Conservation (phyloP, 2,888 invertebrate genomes). For the Drosophila histrio region DNA sequence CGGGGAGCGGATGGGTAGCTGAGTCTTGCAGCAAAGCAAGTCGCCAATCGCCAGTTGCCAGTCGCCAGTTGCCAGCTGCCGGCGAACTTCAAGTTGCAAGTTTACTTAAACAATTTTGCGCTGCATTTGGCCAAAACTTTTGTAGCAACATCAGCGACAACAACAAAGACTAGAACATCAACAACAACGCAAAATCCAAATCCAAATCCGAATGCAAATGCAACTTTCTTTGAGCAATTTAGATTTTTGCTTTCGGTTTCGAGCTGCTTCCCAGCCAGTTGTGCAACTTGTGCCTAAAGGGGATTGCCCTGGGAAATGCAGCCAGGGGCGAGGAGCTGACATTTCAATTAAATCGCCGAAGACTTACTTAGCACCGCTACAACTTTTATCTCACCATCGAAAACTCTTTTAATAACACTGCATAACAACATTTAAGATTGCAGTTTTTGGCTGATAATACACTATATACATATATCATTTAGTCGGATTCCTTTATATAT, state of each 20-base stretch:
- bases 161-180: conserved; percentile 11
- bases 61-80: conserved; percentile 29
- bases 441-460: not conserved
- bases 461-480: too few relatives aligned
- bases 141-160: conserved; percentile 31
- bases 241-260: conserved; percentile 30
- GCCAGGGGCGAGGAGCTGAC: not conserved
- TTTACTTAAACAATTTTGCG: conserved; percentile 69
- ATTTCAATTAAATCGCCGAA: conserved; percentile 26
- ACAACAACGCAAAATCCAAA: conserved; percentile 8
- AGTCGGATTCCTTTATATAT: too few relatives aligned
- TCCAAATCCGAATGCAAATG: conserved; percentile 10
- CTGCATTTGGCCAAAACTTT: conserved; percentile 59
- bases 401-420: not conserved
- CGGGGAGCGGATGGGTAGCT: not conserved
- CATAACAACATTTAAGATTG: not conserved
- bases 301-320: not conserved
- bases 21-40: conserved; percentile 1
- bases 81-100: conserved; percentile 52
- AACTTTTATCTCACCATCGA: conserved; percentile 17
- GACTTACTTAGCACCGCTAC: conserved; percentile 13
- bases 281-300: conserved; percentile 31
- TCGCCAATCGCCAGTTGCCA: conserved; percentile 11
- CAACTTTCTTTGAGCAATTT: conserved; percentile 47
- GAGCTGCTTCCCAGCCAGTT: conserved; percentile 15